phyloP scores from a whole-genome alignment of 2,797 vertebrate species.

The Myotis findleyi region DNA sequence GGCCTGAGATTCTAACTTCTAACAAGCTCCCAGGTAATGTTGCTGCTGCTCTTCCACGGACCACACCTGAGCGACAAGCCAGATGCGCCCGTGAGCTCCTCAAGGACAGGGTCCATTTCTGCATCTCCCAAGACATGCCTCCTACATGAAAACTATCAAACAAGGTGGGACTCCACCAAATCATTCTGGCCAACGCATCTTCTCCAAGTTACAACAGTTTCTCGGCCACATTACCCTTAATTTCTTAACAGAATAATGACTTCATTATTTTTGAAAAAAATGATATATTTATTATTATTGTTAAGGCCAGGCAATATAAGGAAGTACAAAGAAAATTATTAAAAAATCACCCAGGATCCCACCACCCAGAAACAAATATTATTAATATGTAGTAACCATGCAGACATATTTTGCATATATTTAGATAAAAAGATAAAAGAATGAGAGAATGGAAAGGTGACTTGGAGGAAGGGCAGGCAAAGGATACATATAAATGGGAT shows the following conservation, averaged over 20 bases:
- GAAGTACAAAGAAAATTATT: slow-evolving; percentile 61
- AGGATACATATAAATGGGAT: neutral
- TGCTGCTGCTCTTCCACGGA: neutral
- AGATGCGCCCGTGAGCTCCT: neutral
- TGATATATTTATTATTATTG: slow-evolving; percentile 69
- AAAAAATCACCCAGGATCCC: slow-evolving; percentile 14
- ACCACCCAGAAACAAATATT: slow-evolving; percentile 15
- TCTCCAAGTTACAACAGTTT: slow-evolving; percentile 11
- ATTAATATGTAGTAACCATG: neutral
- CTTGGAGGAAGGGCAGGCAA: neutral
- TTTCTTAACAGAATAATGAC: slow-evolving; percentile 69
- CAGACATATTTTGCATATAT: slow-evolving; percentile 5
- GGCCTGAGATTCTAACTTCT: neutral
- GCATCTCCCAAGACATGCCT: neutral
- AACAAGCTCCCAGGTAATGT: neutral
- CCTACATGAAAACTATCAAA: neutral
- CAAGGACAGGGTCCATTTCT: neutral
- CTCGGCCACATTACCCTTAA: neutral
- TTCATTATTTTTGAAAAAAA: slow-evolving; percentile 58
- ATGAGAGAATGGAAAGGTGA: neutral
- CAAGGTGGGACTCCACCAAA: neutral
- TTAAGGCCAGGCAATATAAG: neutral
- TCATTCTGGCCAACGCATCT: neutral
- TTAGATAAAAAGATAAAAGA: slow-evolving; percentile 36
- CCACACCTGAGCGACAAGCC: neutral